Conservation (phyloP, 2,888 invertebrate species). For the Caenorhabditis auriculariae region DNA sequence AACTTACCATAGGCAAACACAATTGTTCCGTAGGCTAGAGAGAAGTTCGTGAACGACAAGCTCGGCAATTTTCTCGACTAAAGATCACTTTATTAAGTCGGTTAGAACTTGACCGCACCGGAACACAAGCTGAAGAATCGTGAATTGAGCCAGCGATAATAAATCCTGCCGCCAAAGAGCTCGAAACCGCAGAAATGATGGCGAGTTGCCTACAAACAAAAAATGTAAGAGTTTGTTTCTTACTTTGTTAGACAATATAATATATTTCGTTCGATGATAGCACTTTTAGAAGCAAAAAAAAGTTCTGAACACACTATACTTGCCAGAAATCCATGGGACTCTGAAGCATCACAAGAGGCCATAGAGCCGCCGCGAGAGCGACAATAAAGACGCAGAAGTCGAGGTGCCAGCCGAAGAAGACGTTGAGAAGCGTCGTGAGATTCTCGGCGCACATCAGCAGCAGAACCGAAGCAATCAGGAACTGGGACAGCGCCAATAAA, state of each 20-base stretch:
- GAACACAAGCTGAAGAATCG: constrained; percentile 20
- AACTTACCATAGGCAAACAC: constrained; percentile 34
- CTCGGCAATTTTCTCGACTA: constrained; percentile 56
- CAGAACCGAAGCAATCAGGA: constrained; percentile 38
- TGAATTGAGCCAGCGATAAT: constrained; percentile 17
- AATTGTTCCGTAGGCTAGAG: constrained; percentile 72
- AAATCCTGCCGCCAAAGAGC: constrained; percentile 21
- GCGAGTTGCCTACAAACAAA: constrained; percentile 8
- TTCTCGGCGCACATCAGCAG: constrained; percentile 41
- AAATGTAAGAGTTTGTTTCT: too few species aligned
- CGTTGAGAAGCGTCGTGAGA: constrained; percentile 34
- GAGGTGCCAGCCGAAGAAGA: constrained; percentile 29
- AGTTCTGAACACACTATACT: constrained; percentile 52
- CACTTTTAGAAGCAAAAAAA: background rate
- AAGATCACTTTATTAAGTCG: too few species aligned
- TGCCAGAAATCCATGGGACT: constrained; percentile 46
- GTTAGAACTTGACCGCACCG: too few species aligned
- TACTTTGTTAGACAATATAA: too few species aligned
- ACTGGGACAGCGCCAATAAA: constrained; percentile 32
- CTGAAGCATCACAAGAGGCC: constrained; percentile 35
- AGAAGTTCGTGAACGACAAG: constrained; percentile 73
- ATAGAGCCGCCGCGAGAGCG: constrained; percentile 23
- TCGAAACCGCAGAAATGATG: constrained; percentile 19
- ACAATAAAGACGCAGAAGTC: constrained; percentile 39
- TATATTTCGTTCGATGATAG: too few species aligned